Percentiles rank a stretch among this genome's conserved stretches.
Evolutionary conservation across 2,797 vertebrate species (phyloP).

Genomic region (Molossus alvarezi): DNA sequence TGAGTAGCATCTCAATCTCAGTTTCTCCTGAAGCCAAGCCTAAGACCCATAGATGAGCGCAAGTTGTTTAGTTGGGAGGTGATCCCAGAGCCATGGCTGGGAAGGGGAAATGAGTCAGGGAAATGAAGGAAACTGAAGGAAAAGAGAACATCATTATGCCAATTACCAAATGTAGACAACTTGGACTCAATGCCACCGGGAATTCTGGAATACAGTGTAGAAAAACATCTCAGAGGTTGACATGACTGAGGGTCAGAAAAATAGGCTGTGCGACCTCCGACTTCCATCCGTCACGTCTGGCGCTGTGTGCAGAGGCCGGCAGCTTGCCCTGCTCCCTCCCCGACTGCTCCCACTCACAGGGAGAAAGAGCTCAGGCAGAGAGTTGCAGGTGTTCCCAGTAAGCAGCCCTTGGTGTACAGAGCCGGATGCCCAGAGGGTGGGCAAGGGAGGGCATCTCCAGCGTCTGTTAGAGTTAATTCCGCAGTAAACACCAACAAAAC

Average conservation of each 20-base stretch:
- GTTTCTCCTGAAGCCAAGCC: background rate
- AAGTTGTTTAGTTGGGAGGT: background rate
- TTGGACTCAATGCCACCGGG: background rate
- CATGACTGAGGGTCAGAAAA: background rate
- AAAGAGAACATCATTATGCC: background rate
- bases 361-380: background rate
- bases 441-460: no score
- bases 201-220: background rate
- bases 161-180: background rate
- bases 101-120: background rate
- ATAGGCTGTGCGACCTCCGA: background rate
- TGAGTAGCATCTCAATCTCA: background rate
- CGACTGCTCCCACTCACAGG: background rate
- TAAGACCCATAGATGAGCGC: background rate
- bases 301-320: background rate
- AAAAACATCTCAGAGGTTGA: background rate
- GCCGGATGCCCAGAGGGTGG: background rate
- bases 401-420: background rate
- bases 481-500: background rate
- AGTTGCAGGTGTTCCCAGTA: background rate
- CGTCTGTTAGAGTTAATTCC: background rate
- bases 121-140: background rate
- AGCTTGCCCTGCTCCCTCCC: background rate
- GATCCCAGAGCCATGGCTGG: background rate
- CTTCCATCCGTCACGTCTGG: background rate